phyloP scores from a whole-genome alignment of 2,113 vertebrate species.

The Muscicapa adusta region DNA sequence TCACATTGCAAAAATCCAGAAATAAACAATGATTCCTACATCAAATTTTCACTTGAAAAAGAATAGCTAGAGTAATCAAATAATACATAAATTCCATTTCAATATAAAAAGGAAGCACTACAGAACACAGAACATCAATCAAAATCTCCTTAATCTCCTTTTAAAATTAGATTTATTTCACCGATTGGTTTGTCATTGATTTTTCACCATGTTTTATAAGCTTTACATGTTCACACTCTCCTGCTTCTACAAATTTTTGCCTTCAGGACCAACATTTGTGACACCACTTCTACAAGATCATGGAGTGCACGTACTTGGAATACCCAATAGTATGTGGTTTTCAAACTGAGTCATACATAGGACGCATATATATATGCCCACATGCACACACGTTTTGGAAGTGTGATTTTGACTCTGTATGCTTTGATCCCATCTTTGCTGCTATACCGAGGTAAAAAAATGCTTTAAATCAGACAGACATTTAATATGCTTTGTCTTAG shows the following conservation, averaged over 20 bases:
- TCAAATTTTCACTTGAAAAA: neutral
- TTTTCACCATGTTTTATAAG: neutral
- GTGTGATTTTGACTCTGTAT: neutral
- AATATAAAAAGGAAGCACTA: neutral
- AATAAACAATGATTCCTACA: neutral
- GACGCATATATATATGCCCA: neutral
- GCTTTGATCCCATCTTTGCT: neutral
- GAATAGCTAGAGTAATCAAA: neutral
- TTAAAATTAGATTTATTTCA: neutral
- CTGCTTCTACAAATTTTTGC: neutral
- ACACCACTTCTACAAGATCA: neutral
- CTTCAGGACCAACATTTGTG: neutral
- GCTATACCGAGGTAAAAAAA: neutral
- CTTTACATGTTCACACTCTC: neutral
- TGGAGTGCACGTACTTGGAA: rapidly evolving
- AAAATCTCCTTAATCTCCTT: neutral
- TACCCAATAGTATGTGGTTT: neutral
- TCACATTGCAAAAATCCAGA: neutral
- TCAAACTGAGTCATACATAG: neutral
- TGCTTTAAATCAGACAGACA: neutral
- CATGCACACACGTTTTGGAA: neutral
- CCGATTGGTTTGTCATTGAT: neutral
- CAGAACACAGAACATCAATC: neutral
- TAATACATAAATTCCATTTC: neutral
- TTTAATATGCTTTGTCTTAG: neutral